phyloP scores from a whole-genome alignment of 1,140 invertebrate genomes.

The Periplaneta americana region DNA sequence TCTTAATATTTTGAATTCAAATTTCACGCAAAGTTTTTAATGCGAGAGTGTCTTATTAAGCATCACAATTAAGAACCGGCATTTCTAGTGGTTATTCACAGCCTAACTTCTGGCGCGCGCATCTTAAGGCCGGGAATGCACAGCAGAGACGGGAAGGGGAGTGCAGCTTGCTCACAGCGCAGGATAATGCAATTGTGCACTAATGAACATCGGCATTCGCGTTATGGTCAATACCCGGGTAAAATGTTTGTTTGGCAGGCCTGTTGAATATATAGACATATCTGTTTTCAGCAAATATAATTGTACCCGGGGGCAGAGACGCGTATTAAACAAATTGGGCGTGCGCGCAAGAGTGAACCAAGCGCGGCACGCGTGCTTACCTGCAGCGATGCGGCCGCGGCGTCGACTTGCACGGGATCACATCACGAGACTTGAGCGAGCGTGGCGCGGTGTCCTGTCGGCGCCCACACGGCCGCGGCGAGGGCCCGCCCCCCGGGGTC shows the following conservation, averaged over 20 bases:
- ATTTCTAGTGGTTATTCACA: too few species aligned
- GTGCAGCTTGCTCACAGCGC: too few species aligned
- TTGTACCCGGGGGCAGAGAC: too few species aligned
- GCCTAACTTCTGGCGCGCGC: too few species aligned
- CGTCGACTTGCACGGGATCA: not conserved
- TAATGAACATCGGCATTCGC: not conserved
- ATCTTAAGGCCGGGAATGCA: too few species aligned
- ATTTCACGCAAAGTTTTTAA: too few species aligned
- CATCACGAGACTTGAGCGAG: not conserved
- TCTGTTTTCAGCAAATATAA: not conserved
- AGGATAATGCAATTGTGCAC: not conserved
- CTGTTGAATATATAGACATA: not conserved
- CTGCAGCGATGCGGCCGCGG: not conserved
- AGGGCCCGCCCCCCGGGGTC: not conserved
- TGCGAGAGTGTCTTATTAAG: too few species aligned
- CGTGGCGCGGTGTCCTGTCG: not conserved
- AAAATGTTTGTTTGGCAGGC: not conserved
- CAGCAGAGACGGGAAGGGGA: too few species aligned
- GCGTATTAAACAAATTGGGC: too few species aligned
- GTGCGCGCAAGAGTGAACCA: not conserved
- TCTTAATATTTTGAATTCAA: too few species aligned
- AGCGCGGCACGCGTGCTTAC: not conserved
- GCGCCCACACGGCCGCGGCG: not conserved
- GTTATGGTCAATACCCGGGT: not conserved
- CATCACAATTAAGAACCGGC: too few species aligned